Conservation (phyloP, 2,888 invertebrate species). For the Acanthosepion lycidas region DNA sequence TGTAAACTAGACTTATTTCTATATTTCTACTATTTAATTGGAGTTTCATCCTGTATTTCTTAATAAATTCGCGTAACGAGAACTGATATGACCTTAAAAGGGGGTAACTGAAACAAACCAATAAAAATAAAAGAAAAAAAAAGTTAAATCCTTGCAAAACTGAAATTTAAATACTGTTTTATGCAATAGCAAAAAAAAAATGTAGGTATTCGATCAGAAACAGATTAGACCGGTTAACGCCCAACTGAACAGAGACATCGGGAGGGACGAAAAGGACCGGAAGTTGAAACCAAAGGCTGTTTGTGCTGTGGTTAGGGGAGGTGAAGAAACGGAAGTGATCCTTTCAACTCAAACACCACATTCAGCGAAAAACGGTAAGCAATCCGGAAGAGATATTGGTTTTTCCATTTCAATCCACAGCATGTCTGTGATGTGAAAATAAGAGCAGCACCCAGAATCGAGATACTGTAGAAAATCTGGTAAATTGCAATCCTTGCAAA, state of each 20-base stretch:
- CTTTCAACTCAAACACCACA: not conserved
- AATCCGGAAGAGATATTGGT: not conserved
- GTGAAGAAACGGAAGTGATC: not conserved
- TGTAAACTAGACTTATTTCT: too few relatives aligned
- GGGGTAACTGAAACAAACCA: too few relatives aligned
- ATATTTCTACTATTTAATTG: too few relatives aligned
- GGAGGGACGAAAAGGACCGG: not conserved
- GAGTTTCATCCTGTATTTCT: too few relatives aligned
- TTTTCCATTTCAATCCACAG: not conserved
- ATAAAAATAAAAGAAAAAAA: too few relatives aligned
- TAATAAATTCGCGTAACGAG: too few relatives aligned
- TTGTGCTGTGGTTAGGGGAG: not conserved
- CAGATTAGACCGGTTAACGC: not conserved
- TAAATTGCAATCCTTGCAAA: too few relatives aligned
- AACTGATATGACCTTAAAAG: too few relatives aligned
- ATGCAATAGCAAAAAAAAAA: not conserved
- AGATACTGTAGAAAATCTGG: too few relatives aligned
- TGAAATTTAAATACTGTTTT: too few relatives aligned
- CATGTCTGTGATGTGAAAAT: not conserved
- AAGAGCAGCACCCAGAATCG: not conserved
- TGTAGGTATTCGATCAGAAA: not conserved
- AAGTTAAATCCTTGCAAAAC: too few relatives aligned
- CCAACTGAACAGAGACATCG: not conserved
- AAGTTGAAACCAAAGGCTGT: not conserved
- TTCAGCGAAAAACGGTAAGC: not conserved